Base-by-base conservation (phyloP, 2,113 vertebrate species). In the Sorex fumeus region DNA sequence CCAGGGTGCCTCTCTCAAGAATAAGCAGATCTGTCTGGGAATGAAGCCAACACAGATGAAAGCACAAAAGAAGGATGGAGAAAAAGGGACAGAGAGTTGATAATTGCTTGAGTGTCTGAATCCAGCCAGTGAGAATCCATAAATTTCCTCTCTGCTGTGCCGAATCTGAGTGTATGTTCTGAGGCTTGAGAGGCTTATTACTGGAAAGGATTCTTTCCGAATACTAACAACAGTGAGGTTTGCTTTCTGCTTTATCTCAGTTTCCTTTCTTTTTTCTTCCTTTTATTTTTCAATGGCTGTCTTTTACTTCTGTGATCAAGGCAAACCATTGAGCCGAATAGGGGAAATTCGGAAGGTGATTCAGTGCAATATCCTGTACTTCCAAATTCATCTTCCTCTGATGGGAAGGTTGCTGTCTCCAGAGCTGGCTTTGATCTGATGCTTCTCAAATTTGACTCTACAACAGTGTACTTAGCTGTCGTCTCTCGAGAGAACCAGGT, bases 171-270 rank as follows among this genome's bases (percentile, higher is more conserved):
- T 93, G 66, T 91, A 23, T 36, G 30, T 81, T 84, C 86, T 83
- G 19, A 64, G 25, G 53, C 57, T 47, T 28, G 15, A 90, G 32
- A 90, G 43, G 72, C 13, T 91, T 84, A 30, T 88, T 87, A 80
- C 69, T 90, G 50, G 83, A 78, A 90, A 94, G 50, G 45, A 78
- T 89, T 62, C 18, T 57, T 79, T 25, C 34, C 43, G 64, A 57
- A 75, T 23, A 8, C 28, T 75, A 77, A 75, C 70, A 82, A 81
- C 1, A 6, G 1, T 3, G 60, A 76, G 2, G 11, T 70, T 86
- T 92, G 45, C 62, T 89, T 94, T 72, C 64, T 93, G 30, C 43
- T 69, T 92, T 71, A 72, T 57, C 36, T 45, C 34, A 79, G 60
- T 75, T 72, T 84, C 34, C 9, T 87, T 80, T 32, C 40, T 8